Percentiles rank a stretch among this genome's conserved stretches.
These are phyloP conservation scores for Aurelia aurita complex sp. Pacific DNA, from an alignment of 30 jellyfish, hydroid and myxozoan species.

Conservation along the genomic window DNA sequence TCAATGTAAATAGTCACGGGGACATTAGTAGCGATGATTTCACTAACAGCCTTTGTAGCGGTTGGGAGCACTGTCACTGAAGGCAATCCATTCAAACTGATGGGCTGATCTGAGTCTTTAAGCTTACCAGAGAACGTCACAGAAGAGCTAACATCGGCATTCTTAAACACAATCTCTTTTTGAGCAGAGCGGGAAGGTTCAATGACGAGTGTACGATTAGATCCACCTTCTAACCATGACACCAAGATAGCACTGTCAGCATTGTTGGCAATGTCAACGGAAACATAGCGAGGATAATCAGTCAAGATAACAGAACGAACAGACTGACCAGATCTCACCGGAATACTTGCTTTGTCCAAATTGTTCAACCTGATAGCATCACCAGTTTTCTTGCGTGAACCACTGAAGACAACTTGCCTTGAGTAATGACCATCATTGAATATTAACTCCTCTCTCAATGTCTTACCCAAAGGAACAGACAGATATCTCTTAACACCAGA, in stretches of 20 bases:
- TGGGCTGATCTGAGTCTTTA: constrained; percentile 9
- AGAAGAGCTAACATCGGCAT: neutral
- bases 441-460: neutral
- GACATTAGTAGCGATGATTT: constrained; percentile 18
- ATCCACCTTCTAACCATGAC: constrained; percentile 11
- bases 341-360: neutral
- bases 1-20: constrained; percentile 9
- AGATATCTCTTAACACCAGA: neutral
- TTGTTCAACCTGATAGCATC: neutral
- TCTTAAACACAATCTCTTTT: constrained; percentile 1
- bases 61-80: constrained; percentile 28
- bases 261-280: constrained; percentile 43
- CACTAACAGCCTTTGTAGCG: neutral
- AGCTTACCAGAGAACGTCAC: constrained; percentile 4
- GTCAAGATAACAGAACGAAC: neutral
- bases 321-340: neutral
- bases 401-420: neutral
- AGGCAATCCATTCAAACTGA: constrained; percentile 5
- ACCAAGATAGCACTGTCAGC: constrained; percentile 14
- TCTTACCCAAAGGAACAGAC: neutral
- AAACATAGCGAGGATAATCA: neutral
- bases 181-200: constrained; percentile 2
- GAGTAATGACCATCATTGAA: neutral
- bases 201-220: neutral
- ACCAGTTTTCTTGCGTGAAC: neutral